phyloP scores from a whole-genome alignment of 2,888 invertebrate genomes.

The Drosophila recens region DNA sequence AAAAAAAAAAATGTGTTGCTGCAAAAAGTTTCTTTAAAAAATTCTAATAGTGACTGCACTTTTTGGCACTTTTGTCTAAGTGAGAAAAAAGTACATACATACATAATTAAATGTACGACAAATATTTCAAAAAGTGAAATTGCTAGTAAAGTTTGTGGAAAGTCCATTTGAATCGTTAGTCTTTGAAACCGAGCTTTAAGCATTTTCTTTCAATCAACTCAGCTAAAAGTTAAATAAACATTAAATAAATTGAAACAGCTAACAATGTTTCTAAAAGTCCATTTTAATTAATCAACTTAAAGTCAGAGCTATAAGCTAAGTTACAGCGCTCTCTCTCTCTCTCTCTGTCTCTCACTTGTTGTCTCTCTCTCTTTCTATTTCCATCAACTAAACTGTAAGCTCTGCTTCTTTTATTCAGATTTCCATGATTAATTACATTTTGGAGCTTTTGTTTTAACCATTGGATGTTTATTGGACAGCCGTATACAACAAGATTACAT shows the following conservation, averaged over 20 bases:
- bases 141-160: no score
- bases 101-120: no score
- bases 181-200: neutral
- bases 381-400: neutral
- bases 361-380: no score
- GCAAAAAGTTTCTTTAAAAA: no score
- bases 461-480: constrained; percentile 58
- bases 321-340: neutral
- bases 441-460: constrained; percentile 35
- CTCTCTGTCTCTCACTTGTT: neutral
- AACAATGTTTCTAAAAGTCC: neutral
- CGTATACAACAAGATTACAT: constrained; percentile 52
- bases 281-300: neutral
- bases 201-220: no score
- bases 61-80: no score
- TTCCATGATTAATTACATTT: neutral
- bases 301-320: neutral
- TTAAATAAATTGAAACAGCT: neutral
- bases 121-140: no score
- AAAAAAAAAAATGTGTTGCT: no score
- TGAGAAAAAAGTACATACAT: no score
- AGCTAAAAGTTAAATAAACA: no score
- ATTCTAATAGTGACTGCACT: no score
- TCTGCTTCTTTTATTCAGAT: neutral
- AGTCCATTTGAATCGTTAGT: no score